phyloP scores from a whole-genome alignment of 92 coral and sea anemone species.

The Hydrozoanthus gracilis region DNA sequence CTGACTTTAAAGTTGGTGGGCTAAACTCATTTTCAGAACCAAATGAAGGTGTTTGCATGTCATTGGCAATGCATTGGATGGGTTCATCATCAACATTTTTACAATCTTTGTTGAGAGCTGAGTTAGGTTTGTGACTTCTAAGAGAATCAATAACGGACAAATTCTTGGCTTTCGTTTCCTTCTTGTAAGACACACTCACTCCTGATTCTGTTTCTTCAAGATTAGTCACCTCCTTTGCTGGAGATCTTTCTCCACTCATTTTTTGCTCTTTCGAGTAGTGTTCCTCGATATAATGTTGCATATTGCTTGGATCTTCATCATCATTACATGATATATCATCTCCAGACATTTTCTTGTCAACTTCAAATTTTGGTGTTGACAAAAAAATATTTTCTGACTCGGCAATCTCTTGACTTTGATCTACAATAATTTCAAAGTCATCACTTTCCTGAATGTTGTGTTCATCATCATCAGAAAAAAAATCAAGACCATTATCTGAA shows the following conservation, averaged over 20 bases:
- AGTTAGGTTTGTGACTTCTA: neutral
- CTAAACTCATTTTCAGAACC: neutral
- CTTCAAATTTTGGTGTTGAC: neutral
- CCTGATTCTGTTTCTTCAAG: neutral
- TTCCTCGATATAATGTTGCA: neutral
- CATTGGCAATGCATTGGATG: neutral
- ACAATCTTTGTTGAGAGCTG: neutral
- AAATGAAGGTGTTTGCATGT: neutral
- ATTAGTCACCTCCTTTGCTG: neutral
- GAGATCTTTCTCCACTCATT: neutral
- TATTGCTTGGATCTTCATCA: neutral
- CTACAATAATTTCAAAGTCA: conserved; percentile 26
- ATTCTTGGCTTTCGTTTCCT: neutral
- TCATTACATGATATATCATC: neutral
- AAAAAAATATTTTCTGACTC: neutral
- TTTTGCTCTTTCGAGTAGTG: neutral
- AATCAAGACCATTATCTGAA: neutral
- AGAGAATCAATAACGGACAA: neutral
- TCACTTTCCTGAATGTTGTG: conserved; percentile 31
- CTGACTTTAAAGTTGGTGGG: neutral
- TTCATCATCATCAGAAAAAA: conserved; percentile 28
- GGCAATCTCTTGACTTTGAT: conserved; percentile 26
- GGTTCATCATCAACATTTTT: neutral
- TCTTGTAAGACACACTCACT: neutral
- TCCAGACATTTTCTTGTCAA: neutral